These are phyloP conservation scores for Rhea americana DNA, from an alignment of 2,113 vertebrate genomes.

Conservation along the genomic window DNA sequence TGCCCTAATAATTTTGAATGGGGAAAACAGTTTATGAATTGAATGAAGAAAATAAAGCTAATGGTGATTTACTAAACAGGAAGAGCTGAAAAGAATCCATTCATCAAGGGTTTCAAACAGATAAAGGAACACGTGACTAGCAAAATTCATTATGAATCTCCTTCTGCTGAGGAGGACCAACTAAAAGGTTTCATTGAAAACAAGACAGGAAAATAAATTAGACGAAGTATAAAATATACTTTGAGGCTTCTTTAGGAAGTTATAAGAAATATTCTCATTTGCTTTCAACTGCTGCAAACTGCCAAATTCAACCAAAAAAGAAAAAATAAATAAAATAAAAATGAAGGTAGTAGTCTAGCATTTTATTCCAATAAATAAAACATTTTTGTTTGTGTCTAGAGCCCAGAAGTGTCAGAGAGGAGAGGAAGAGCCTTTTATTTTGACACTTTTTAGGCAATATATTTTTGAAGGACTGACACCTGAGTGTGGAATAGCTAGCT, in stretches of 20 bases:
- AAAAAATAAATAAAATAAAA: background rate
- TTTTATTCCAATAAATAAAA: background rate
- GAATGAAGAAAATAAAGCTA: background rate
- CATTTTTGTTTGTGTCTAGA: background rate
- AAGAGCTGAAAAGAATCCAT: background rate
- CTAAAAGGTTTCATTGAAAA: background rate
- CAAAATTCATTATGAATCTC: background rate
- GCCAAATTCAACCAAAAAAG: too few species aligned
- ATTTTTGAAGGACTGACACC: background rate
- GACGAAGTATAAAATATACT: background rate
- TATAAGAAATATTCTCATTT: background rate
- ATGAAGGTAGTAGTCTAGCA: background rate
- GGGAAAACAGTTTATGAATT: too few species aligned
- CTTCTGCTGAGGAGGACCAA: background rate
- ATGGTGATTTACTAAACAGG: background rate
- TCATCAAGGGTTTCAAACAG: background rate
- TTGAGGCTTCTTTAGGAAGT: background rate
- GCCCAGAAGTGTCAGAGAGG: background rate
- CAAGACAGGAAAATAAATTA: background rate
- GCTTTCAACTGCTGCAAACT: background rate
- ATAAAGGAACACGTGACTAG: background rate
- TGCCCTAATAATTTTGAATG: background rate
- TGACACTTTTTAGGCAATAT: background rate
- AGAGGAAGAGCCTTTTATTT: background rate
- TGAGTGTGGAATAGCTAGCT: background rate